A percentile compares a stretch with the other conserved stretches of the same genome.
phyloP scores from a whole-genome alignment of 64 coral and sea anemone species.

The Dendrophyllia cribrosa region DNA sequence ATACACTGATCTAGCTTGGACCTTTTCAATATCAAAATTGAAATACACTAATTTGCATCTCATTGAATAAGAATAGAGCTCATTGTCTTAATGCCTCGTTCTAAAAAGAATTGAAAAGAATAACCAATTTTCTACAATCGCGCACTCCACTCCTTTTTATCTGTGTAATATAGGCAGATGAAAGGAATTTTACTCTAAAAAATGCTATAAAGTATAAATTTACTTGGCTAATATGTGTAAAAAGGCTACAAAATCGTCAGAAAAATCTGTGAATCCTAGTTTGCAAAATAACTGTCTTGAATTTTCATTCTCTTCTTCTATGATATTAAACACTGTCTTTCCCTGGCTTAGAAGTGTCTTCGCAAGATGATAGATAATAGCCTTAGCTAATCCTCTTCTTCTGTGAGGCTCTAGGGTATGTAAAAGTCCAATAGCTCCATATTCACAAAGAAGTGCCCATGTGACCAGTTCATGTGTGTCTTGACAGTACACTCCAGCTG shows the following conservation, averaged over 20 bases:
- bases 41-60: no score
- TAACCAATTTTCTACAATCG: no score
- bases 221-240: background rate
- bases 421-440: constrained; percentile 39
- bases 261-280: constrained; percentile 36
- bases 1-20: no score
- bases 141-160: no score
- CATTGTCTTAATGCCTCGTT: no score
- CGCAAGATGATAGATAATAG: constrained; percentile 31
- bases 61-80: no score
- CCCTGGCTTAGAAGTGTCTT: constrained; percentile 7
- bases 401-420: constrained; percentile 10
- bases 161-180: no score
- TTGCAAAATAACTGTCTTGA: constrained; percentile 14
- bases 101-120: no score
- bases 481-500: constrained; percentile 43
- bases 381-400: constrained; percentile 39
- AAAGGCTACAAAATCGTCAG: constrained; percentile 9
- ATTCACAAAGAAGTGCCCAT: constrained; percentile 24
- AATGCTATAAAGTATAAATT: no score
- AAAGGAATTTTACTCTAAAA: no score
- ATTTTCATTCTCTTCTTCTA: constrained; percentile 19
- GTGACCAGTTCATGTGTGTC: constrained; percentile 49
- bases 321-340: background rate
- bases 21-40: no score